phyloP scores from a whole-genome alignment of 2,888 invertebrate genomes.

The Andrena bicolor region DNA sequence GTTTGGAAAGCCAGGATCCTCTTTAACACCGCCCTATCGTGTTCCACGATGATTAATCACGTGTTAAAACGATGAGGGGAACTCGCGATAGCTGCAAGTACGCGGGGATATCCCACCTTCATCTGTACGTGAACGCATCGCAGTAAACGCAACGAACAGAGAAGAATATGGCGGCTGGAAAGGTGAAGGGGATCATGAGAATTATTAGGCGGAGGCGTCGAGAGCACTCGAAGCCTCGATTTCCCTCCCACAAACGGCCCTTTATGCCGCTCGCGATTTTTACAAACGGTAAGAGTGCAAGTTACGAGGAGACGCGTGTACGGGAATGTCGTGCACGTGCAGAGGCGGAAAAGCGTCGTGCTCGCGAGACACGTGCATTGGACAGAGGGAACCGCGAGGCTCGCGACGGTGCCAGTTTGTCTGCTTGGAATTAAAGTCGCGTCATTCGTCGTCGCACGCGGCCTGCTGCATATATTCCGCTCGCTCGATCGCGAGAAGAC shows the following conservation, averaged over 20 bases:
- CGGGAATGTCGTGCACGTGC: slow-evolving; percentile 9
- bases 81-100: not conserved
- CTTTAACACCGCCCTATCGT: no score
- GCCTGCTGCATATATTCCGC: slow-evolving; percentile 16
- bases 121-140: not conserved
- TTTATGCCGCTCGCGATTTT: not conserved
- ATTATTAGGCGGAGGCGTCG: not conserved
- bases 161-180: no score
- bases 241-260: not conserved
- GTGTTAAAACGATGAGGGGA: not conserved
- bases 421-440: slow-evolving; percentile 54
- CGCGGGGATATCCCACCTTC: not conserved
- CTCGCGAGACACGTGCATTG: slow-evolving; percentile 38
- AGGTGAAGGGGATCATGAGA: not conserved
- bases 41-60: slow-evolving; percentile 26
- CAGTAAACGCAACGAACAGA: no score
- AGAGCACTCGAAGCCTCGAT: not conserved
- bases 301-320: not conserved
- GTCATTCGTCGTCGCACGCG: slow-evolving; percentile 42
- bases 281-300: not conserved
- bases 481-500: not conserved
- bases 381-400: slow-evolving; percentile 15
- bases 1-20: not conserved
- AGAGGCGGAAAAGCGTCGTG: not conserved
- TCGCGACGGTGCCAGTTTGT: slow-evolving; percentile 53